A percentile compares a stretch with the other conserved stretches of the same genome.
These are phyloP conservation scores for Clarias magur DNA, from an alignment of 2,113 vertebrate genomes.

Conservation along the genomic window DNA sequence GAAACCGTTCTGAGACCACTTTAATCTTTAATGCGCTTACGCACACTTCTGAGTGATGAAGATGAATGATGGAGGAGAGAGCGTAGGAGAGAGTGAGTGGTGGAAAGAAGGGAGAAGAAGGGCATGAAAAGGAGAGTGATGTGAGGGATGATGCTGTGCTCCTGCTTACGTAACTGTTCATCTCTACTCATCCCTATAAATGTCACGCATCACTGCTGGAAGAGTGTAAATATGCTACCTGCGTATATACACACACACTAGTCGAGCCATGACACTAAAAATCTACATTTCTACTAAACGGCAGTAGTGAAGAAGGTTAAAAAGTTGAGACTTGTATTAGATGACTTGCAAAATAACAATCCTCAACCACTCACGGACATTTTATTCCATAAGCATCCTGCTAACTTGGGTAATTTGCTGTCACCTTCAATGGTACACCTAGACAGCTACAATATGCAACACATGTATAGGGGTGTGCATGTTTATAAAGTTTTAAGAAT, in stretches of 20 bases:
- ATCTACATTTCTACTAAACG: not conserved
- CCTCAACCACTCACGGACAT: not conserved
- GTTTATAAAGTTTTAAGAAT: not conserved
- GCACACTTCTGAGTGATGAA: slow-evolving; percentile 26
- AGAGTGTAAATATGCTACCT: slow-evolving; percentile 36
- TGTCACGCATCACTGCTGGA: slow-evolving; percentile 39
- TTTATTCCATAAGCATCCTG: slow-evolving; percentile 14
- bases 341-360: not conserved
- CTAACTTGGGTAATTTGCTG: not conserved
- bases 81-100: slow-evolving; percentile 1
- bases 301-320: not conserved
- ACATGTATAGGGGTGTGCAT: not conserved
- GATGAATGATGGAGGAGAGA: slow-evolving; percentile 2
- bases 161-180: slow-evolving; percentile 67
- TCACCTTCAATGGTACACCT: not conserved
- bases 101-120: slow-evolving; percentile 13
- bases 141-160: slow-evolving; percentile 66
- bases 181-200: slow-evolving; percentile 29
- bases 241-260: slow-evolving; percentile 10
- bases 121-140: not conserved
- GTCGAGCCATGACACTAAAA: not conserved
- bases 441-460: not conserved
- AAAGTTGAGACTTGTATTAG: not conserved
- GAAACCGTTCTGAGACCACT: slow-evolving; percentile 24
- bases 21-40: slow-evolving; percentile 1